These are phyloP conservation scores for Cheilosia soror DNA, from an alignment of 2,888 invertebrate species.

Conservation along the genomic window DNA sequence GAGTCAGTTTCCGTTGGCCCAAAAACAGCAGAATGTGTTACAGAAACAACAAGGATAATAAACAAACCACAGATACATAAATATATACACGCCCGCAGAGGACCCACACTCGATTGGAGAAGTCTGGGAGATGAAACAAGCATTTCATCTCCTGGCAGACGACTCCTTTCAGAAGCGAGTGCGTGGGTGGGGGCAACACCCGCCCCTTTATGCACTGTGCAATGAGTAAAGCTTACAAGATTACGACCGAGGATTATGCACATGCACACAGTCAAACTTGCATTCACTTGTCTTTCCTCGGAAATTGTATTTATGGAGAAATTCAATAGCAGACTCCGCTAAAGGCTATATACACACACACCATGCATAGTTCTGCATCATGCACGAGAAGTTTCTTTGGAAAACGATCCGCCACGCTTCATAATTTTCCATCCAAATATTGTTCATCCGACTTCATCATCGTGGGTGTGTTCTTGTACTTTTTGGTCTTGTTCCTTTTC, in stretches of 20 bases:
- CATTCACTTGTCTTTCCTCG: conserved; percentile 32
- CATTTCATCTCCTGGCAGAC: conserved; percentile 52
- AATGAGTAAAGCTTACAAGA: conserved; percentile 66
- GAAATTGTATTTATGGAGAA: conserved; percentile 65
- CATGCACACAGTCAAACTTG: conserved; percentile 33
- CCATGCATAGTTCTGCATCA: background rate
- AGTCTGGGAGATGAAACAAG: conserved; percentile 27
- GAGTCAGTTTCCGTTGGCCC: conserved; percentile 51
- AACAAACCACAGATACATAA: conserved; percentile 23
- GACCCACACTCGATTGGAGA: conserved; percentile 45
- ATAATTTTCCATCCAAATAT: conserved; percentile 73
- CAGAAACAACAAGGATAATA: conserved; percentile 52
- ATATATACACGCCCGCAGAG: background rate
- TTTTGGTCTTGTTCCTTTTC: conserved; percentile 13
- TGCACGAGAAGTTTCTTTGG: conserved; percentile 32
- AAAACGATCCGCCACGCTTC: conserved; percentile 65
- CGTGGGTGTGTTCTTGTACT: conserved; percentile 19
- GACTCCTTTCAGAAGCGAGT: conserved; percentile 38
- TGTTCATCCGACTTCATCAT: conserved; percentile 62
- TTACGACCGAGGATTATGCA: conserved; percentile 55
- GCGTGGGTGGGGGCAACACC: conserved; percentile 33
- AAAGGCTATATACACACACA: conserved; percentile 26
- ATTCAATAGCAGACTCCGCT: conserved; percentile 48
- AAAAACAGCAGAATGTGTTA: conserved; percentile 20
- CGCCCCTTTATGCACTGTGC: conserved; percentile 31